Evolutionary conservation across 1,140 invertebrate species (phyloP).

Genomic region (Psilanteris sp.): DNA sequence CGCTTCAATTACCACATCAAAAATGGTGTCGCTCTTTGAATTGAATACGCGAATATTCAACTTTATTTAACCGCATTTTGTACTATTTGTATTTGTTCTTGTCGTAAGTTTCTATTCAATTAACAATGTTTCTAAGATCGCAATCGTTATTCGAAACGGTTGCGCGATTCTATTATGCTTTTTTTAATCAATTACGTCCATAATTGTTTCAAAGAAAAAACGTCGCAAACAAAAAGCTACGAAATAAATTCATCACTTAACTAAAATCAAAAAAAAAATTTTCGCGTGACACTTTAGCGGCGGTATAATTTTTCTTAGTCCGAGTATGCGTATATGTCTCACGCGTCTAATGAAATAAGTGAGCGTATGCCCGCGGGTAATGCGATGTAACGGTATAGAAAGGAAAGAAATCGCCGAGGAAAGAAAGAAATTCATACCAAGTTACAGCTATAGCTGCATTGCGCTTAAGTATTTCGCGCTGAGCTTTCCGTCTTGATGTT

Average conservation of each 20-base stretch:
- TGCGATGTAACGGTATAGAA: slow-evolving; percentile 50
- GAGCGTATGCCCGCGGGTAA: slow-evolving; percentile 47
- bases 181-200: too few relatives aligned
- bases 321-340: slow-evolving; percentile 28
- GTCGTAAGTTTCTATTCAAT: too few relatives aligned
- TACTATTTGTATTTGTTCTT: too few relatives aligned
- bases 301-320: slow-evolving; percentile 30
- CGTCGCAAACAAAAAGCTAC: slow-evolving; percentile 6
- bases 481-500: slow-evolving; percentile 33
- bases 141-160: too few relatives aligned
- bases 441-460: slow-evolving; percentile 2
- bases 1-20: too few relatives aligned
- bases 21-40: too few relatives aligned
- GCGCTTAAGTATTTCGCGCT: slow-evolving; percentile 33
- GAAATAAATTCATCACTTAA: slow-evolving; percentile 46
- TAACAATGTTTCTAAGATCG: too few relatives aligned
- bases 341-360: slow-evolving; percentile 55
- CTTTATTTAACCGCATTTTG: too few relatives aligned
- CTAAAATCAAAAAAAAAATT: slow-evolving; percentile 47
- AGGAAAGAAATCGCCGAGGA: slow-evolving; percentile 44
- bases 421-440: slow-evolving; percentile 37
- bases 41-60: too few relatives aligned
- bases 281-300: slow-evolving; percentile 38
- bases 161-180: too few relatives aligned
- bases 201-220: too few relatives aligned